Evolutionary conservation across 2,113 vertebrate species (phyloP), one percentile per base, ranked within the genome.

Genomic region (Lepus timidus): DNA sequence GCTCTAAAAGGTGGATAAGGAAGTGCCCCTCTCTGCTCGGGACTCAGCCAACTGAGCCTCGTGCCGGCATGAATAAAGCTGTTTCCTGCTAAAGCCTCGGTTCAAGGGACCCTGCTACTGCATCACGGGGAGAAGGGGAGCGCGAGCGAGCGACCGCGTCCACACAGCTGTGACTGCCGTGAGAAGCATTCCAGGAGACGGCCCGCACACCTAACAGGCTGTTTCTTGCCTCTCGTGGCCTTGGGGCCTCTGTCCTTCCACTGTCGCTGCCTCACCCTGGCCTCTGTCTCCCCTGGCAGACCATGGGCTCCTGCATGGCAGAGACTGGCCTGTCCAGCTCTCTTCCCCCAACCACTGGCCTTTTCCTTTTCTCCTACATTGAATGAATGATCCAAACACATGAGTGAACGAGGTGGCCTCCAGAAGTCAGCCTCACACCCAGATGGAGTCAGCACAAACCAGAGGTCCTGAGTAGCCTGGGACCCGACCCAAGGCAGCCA

Each of bases 341-440:
- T 67, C 49, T 76, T 51, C 49, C 36, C 61, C 0, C 36, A 55
- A 25, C 5, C 27, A n/a, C 22, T 6, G 27, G 44, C 64, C 29
- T 51, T n/a, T 7, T 6, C 49, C 74, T 71, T 85, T 64, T n/a
- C 14, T 19, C 11, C 55, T 61, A 27, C 61, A 67, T 61, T 29
- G 70, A 86, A 8, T 9, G 12, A 71, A 52, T 62, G 64, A 91
- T 64, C 58, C 58, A 71, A 92, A 51, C 20, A 67, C 93, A 61
- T 85, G n/a, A 71, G 78, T 93, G 80, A 90, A 75, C 55, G 22
- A 64, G 12, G 65, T 79, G 83, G 62, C 93, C 96, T 95, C 88
- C 78, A 92, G 97, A 82, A 94, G 89, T 88, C 95, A 95, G 91
- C 51, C 94, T 88, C 83, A 79, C n/a, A 83, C 74, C 62, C 86